phyloP scores from a whole-genome alignment of 53 echinoderm and acorn worm species.

The Crossaster papposus region DNA sequence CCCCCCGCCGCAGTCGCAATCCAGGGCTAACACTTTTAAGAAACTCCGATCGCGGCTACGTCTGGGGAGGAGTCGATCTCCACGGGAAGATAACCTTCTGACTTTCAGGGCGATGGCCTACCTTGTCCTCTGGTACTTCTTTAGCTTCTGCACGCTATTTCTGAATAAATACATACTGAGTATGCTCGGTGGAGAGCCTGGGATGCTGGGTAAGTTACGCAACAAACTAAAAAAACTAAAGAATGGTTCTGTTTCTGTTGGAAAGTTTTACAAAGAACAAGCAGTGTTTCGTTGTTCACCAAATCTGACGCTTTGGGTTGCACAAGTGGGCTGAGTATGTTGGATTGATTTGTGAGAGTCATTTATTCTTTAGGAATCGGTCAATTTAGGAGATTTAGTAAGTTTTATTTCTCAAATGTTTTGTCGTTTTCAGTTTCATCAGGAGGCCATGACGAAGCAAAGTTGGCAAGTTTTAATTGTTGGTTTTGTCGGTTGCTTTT shows the following conservation, averaged over 20 bases:
- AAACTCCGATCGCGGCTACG: neutral
- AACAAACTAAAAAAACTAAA: neutral
- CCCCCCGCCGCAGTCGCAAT: neutral
- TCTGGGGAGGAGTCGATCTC: neutral
- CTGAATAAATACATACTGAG: conserved; percentile 97
- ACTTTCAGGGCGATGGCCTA: conserved; percentile 76
- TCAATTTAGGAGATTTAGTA: too few relatives aligned
- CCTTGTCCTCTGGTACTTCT: conserved; percentile 89
- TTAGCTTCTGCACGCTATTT: conserved; percentile 98
- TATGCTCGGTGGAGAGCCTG: conserved; percentile 80
- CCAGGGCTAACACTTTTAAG: neutral
- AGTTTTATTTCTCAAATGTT: too few relatives aligned
- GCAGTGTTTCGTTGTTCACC: too few relatives aligned
- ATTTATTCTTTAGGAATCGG: too few relatives aligned
- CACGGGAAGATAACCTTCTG: conserved; percentile 73
- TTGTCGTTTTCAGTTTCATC: neutral
- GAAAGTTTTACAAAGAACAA: too few relatives aligned
- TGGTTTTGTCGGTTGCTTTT: neutral
- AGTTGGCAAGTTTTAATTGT: neutral
- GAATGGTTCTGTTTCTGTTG: too few relatives aligned
- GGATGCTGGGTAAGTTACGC: conserved; percentile 83
- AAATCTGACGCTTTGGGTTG: too few relatives aligned
- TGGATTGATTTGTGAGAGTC: too few relatives aligned
- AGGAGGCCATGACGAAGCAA: neutral
- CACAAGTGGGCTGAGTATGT: too few relatives aligned